Percentiles rank a stretch among this genome's conserved stretches.
phyloP scores from a whole-genome alignment of 2,888 invertebrate species.

The Pomacea canaliculata region DNA sequence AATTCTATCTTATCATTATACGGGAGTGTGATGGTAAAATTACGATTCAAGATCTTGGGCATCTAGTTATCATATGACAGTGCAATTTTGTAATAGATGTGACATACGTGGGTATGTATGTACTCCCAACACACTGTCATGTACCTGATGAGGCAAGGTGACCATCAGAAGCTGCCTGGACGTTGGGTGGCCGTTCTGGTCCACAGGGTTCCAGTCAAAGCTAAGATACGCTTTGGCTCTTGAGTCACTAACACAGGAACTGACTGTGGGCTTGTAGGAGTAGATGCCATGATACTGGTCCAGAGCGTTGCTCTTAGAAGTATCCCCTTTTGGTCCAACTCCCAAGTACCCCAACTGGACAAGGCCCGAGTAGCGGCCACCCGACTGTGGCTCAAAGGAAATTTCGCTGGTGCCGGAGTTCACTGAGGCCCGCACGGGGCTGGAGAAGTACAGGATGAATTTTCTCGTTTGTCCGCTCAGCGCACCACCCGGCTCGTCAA shows the following conservation, averaged over 20 bases:
- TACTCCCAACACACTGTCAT: conserved; percentile 7
- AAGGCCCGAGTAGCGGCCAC: conserved; percentile 48
- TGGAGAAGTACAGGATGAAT: conserved; percentile 49
- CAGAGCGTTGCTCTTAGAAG: conserved; percentile 37
- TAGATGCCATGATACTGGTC: conserved; percentile 47
- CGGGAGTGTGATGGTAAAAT: too few relatives aligned
- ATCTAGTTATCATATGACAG: too few relatives aligned
- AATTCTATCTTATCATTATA: too few relatives aligned
- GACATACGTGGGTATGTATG: too few relatives aligned
- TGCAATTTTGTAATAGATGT: too few relatives aligned
- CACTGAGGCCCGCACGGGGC: conserved; percentile 40
- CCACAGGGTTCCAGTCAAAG: conserved; percentile 50
- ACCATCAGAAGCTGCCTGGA: conserved; percentile 47
- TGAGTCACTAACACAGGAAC: conserved; percentile 47
- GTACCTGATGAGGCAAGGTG: conserved; percentile 55
- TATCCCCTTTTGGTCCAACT: conserved; percentile 45
- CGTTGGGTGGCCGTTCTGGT: conserved; percentile 35
- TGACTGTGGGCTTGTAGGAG: conserved; percentile 47
- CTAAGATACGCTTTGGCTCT: conserved; percentile 40
- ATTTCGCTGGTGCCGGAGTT: conserved; percentile 36
- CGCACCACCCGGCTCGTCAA: conserved; percentile 50
- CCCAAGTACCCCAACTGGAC: conserved; percentile 54
- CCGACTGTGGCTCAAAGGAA: conserved; percentile 41
- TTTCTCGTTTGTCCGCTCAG: conserved; percentile 51
- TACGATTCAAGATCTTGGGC: too few relatives aligned